Evolutionary conservation across 2,113 vertebrate genomes (phyloP).

Genomic region (Proteles cristata): DNA sequence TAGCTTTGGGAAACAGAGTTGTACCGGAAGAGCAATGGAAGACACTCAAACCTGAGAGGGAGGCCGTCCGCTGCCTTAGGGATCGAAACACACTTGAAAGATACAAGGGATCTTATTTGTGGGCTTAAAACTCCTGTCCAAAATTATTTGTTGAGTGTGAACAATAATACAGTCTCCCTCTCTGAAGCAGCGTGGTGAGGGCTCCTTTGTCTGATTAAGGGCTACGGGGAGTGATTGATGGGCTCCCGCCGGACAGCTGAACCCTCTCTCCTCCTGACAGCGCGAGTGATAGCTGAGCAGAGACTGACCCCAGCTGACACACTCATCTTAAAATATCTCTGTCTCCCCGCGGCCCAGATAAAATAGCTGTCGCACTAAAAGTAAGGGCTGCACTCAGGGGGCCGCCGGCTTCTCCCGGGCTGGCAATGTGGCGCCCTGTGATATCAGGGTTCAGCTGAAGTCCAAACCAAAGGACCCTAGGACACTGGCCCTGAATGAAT

Average conservation of each 20-base stretch:
- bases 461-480: neutral
- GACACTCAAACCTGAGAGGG: neutral
- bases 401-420: constrained; percentile 46
- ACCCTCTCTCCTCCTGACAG: constrained; percentile 79
- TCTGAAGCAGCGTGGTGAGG: constrained; percentile 13
- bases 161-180: constrained; percentile 66
- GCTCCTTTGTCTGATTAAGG: constrained; percentile 80
- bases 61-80: neutral
- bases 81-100: neutral
- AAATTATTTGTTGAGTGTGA: constrained; percentile 71
- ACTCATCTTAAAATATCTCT: constrained; percentile 75
- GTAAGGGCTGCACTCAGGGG: constrained; percentile 60
- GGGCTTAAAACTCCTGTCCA: constrained; percentile 41
- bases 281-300: constrained; percentile 64
- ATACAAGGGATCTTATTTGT: constrained; percentile 21
- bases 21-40: neutral
- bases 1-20: neutral
- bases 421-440: neutral
- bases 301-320: constrained; percentile 60
- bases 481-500: neutral
- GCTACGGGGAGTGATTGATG: constrained; percentile 82
- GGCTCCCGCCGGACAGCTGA: constrained; percentile 66
- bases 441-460: constrained; percentile 35
- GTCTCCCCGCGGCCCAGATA: constrained; percentile 69
- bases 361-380: constrained; percentile 43